These are phyloP conservation scores for Zelostemma sp. DNA, from an alignment of 1,140 invertebrate species.

Conservation along the genomic window DNA sequence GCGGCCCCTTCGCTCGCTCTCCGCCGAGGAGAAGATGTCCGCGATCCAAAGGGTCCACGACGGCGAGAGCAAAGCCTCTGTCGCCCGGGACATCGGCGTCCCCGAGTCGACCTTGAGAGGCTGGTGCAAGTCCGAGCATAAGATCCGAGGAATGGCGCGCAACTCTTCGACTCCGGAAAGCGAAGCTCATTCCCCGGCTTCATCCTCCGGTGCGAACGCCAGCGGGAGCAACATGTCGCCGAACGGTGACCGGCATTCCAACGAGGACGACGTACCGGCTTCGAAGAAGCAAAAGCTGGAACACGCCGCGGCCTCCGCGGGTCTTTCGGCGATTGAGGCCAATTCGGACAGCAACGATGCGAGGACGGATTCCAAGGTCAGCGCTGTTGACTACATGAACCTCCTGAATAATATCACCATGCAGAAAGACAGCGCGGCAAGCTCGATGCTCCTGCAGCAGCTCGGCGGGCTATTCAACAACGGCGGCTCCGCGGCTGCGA, in stretches of 20 bases:
- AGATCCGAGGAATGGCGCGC: conserved; percentile 78
- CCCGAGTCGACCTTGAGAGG: conserved; percentile 85
- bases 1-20: conserved; percentile 78
- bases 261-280: conserved; percentile 35
- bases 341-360: conserved; percentile 19
- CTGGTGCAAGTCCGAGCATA: conserved; percentile 88
- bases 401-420: not conserved
- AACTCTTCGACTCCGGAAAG: conserved; percentile 75
- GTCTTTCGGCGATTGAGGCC: not conserved
- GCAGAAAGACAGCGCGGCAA: conserved; percentile 43
- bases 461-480: conserved; percentile 39
- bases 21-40: conserved; percentile 81
- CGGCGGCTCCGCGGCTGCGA: conserved; percentile 12
- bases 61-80: conserved; percentile 85
- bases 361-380: conserved; percentile 4
- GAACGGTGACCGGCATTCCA: conserved; percentile 35
- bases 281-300: conserved; percentile 14
- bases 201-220: conserved; percentile 69
- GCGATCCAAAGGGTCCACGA: conserved; percentile 84
- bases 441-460: conserved; percentile 49
- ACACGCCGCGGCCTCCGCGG: not conserved
- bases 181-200: conserved; percentile 70
- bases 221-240: conserved; percentile 1
- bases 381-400: not conserved
- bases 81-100: conserved; percentile 84